Evolutionary conservation across 1,140 invertebrate genomes (phyloP), one percentile per base, ranked within the genome.

Genomic region (Homalodisca vitripennis): DNA sequence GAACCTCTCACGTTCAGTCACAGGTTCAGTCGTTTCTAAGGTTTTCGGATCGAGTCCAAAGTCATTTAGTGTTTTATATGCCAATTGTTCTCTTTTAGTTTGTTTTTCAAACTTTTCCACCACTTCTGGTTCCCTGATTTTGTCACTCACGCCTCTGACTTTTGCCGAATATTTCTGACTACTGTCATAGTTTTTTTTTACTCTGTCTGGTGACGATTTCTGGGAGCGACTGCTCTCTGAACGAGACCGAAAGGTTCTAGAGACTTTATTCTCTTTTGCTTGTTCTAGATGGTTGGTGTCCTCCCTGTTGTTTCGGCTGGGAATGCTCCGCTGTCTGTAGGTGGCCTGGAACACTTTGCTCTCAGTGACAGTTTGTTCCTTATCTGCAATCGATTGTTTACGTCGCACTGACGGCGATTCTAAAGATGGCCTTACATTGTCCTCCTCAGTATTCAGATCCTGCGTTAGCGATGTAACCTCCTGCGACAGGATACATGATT

Each of bases 361-460:
- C 24, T 2, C 2, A 27, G 55, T 60, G 6, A 12, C 27, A 30
- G 2, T 26, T 27, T 6, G 26, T 6, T 41, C 17, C 34, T 41
- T 6, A 41, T 60, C 27, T 22, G 55, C n/a, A 22, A 6, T 60
- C 55, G 14, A 3, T n/a, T n/a, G 24, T 10, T 60, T 60, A 41
- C 34, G 34, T 10, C 34, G 13, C 55, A 30, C 3, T 27, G 55
- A 20, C 24, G 55, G 55, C 1, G 63, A 66, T 27, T 66, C 63
- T 47, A 66, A 47, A 6, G 63, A 66, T 24, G 63, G 63, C 17
- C 47, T 41, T 6, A 66, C 63, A 46, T 66, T 41, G 17, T 66
- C 63, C 27, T 66, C 63, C 47, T 66, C 63, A 46, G 63, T 46
- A 1, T 66, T 66, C 26, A 66, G 26, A 66, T 66, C 63, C 24